phyloP scores from a whole-genome alignment of 2,888 invertebrate species.

The Hipparchia sbordonii region DNA sequence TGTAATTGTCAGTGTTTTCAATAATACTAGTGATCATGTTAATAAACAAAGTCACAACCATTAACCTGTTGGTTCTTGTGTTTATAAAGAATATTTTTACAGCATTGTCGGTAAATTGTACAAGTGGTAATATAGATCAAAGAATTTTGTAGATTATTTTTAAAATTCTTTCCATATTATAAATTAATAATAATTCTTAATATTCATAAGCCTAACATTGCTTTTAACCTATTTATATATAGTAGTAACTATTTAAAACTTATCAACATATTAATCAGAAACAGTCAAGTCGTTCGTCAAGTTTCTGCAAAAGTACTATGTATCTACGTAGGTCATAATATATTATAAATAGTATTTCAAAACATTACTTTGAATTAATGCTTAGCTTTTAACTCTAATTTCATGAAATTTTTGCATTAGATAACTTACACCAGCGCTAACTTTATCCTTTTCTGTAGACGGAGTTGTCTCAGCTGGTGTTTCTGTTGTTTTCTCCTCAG shows the following conservation, averaged over 20 bases:
- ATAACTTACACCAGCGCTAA: slow-evolving; percentile 87
- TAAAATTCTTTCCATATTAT: not conserved
- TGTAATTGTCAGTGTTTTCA: slow-evolving; percentile 23
- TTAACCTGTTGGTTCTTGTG: slow-evolving; percentile 36
- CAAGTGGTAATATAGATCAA: slow-evolving; percentile 1
- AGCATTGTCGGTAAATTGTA: slow-evolving; percentile 12
- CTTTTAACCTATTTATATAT: slow-evolving; percentile 13
- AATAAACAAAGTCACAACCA: slow-evolving; percentile 46
- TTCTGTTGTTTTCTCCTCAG: slow-evolving; percentile 91
- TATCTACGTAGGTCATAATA: not conserved
- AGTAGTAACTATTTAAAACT: slow-evolving; percentile 19
- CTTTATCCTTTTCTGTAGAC: slow-evolving; percentile 84
- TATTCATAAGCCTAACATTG: slow-evolving; percentile 12
- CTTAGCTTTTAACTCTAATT: slow-evolving; percentile 85
- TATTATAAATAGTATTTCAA: slow-evolving; percentile 9
- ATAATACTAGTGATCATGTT: slow-evolving; percentile 36
- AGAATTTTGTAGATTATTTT: not conserved
- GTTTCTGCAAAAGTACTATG: slow-evolving; percentile 8
- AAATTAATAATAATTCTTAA: not conserved
- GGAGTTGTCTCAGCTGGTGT: slow-evolving; percentile 85
- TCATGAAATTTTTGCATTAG: slow-evolving; percentile 86
- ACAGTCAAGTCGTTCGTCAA: slow-evolving; percentile 8
- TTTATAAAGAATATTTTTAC: slow-evolving; percentile 5
- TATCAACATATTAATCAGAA: slow-evolving; percentile 9
- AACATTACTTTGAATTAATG: slow-evolving; percentile 12